Evolutionary conservation across 1,140 invertebrate species (phyloP).

Genomic region (silkworm (Bombyx mori)): DNA sequence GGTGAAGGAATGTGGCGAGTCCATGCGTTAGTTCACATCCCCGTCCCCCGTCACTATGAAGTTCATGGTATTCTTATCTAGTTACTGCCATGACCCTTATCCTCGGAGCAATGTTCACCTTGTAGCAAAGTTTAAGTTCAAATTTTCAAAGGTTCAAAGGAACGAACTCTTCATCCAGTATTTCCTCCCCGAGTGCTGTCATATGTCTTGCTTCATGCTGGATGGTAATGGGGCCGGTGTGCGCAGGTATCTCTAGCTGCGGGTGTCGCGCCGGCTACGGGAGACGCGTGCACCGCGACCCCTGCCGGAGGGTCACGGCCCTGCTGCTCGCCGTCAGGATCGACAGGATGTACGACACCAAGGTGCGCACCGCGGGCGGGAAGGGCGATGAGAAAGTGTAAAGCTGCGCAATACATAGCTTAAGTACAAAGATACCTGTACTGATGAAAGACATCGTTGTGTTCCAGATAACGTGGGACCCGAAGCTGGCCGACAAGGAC

Average conservation of each 20-base stretch:
- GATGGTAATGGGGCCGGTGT: background rate
- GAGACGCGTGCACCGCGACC: slow-evolving; percentile 77
- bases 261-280: slow-evolving; percentile 89
- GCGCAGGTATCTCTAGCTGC: slow-evolving; percentile 88
- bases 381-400: background rate
- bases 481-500: slow-evolving; percentile 79
- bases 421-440: background rate
- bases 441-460: background rate
- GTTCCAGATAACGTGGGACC: slow-evolving; percentile 80
- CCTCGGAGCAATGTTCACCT: too few relatives aligned
- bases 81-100: too few relatives aligned
- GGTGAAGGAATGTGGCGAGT: too few relatives aligned
- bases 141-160: too few relatives aligned
- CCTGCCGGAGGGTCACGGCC: slow-evolving; percentile 86
- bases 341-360: slow-evolving; percentile 85
- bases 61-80: too few relatives aligned
- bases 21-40: too few relatives aligned
- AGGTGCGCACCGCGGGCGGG: slow-evolving; percentile 33
- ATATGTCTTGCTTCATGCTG: too few relatives aligned
- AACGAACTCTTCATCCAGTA: too few relatives aligned
- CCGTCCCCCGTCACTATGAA: too few relatives aligned
- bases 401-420: background rate
- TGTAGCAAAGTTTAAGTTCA: too few relatives aligned
- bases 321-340: slow-evolving; percentile 85
- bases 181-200: too few relatives aligned